A percentile compares a stretch with the other conserved stretches of the same genome.
Conservation (phyloP, 2,797 vertebrate species). For the Todus mexicanus region DNA sequence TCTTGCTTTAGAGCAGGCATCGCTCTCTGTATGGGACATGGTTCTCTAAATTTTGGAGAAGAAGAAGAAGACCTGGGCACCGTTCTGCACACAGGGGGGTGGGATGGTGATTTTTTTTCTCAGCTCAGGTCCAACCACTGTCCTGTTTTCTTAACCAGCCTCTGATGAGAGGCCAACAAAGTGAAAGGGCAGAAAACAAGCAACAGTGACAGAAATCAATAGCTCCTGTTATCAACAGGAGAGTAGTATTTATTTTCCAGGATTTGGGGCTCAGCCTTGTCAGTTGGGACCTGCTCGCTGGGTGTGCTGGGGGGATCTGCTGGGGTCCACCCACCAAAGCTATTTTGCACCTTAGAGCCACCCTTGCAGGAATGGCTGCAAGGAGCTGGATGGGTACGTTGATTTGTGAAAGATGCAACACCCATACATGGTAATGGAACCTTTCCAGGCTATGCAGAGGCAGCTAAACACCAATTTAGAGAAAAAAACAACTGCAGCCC, state of each 20-base stretch:
- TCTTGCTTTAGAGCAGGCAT: background rate
- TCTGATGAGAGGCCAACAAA: conserved; percentile 22
- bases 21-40: background rate
- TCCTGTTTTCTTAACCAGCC: background rate
- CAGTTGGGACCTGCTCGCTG: background rate
- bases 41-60: background rate
- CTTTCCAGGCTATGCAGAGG: background rate
- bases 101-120: background rate
- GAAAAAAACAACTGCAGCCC: background rate
- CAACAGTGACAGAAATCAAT: background rate
- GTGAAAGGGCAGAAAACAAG: conserved; percentile 26
- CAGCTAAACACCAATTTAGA: background rate
- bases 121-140: background rate
- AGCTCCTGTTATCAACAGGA: background rate
- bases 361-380: background rate
- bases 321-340: background rate
- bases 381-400: no score
- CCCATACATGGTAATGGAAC: no score
- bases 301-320: background rate
- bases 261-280: background rate
- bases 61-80: rapidly evolving
- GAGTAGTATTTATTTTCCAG: background rate
- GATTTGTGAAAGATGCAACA: background rate
- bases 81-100: background rate
- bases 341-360: background rate